Conservation (phyloP, 2,113 vertebrate genomes). For the Rhinopomastus cyanomelas region DNA sequence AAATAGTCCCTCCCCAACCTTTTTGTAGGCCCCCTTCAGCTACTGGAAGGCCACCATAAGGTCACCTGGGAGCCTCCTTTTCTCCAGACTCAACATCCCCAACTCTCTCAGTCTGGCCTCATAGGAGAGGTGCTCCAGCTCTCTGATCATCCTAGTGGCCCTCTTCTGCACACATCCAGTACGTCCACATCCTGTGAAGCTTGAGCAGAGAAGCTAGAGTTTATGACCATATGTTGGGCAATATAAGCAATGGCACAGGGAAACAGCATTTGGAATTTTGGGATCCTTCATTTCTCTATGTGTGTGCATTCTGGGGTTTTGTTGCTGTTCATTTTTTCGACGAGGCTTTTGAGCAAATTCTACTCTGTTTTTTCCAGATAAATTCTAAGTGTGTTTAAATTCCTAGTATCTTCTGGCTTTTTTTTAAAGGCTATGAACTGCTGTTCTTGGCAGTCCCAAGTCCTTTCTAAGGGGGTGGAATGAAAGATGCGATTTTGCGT, state of each 20-base stretch:
- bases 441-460: conserved; percentile 79
- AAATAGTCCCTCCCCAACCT: too few relatives aligned
- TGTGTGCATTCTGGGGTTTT: background rate
- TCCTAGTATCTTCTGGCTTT: background rate
- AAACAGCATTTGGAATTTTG: background rate
- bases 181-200: background rate
- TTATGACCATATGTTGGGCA: background rate
- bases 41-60: too few relatives aligned
- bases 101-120: too few relatives aligned
- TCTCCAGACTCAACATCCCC: too few relatives aligned
- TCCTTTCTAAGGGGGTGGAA: conserved; percentile 78
- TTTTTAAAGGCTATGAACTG: conserved; percentile 75
- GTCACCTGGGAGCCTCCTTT: too few relatives aligned
- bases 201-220: background rate
- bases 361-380: background rate
- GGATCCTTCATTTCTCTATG: background rate
- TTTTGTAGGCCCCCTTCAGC: too few relatives aligned
- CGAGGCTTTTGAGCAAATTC: background rate
- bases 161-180: too few relatives aligned
- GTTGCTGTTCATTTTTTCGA: background rate
- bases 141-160: too few relatives aligned
- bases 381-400: too few relatives aligned
- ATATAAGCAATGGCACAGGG: background rate
- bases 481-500: conserved; percentile 76
- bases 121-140: too few relatives aligned